A percentile compares a stretch with the other conserved stretches of the same genome.
phyloP scores from a whole-genome alignment of 2,113 vertebrate species.

The Ovis canadensis region DNA sequence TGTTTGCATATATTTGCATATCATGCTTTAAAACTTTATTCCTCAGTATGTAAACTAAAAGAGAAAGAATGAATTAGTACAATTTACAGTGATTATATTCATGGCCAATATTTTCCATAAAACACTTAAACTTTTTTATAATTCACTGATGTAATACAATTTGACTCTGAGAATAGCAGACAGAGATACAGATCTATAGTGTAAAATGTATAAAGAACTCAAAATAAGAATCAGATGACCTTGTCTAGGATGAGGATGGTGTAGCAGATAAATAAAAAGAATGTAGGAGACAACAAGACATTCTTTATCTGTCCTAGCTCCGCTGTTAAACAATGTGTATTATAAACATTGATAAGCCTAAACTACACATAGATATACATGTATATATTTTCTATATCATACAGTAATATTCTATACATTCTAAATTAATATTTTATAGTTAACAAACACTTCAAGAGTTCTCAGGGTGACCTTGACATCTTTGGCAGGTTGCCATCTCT shows the following conservation, averaged over 20 bases:
- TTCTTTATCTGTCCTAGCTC: not conserved
- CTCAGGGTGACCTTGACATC: not conserved
- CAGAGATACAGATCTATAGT: not conserved
- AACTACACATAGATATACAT: not conserved
- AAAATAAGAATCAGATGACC: not conserved
- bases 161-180: not conserved
- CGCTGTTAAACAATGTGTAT: not conserved
- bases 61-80: conserved; percentile 7
- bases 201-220: not conserved
- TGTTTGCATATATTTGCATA: conserved; percentile 32
- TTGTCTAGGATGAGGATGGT: not conserved
- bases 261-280: not conserved
- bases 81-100: conserved; percentile 22
- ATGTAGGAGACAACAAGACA: not conserved
- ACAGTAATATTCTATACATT: not conserved
- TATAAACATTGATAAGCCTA: not conserved
- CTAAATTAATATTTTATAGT: not conserved
- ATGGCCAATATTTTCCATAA: not conserved
- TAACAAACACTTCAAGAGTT: not conserved
- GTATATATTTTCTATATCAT: not conserved
- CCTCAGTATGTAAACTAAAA: not conserved
- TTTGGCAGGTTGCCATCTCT: not conserved
- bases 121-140: not conserved
- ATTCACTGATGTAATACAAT: not conserved
- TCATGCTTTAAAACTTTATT: conserved; percentile 10